These are phyloP conservation scores for Perca flavescens DNA, from an alignment of 2,113 vertebrate species.

Conservation along the genomic window DNA sequence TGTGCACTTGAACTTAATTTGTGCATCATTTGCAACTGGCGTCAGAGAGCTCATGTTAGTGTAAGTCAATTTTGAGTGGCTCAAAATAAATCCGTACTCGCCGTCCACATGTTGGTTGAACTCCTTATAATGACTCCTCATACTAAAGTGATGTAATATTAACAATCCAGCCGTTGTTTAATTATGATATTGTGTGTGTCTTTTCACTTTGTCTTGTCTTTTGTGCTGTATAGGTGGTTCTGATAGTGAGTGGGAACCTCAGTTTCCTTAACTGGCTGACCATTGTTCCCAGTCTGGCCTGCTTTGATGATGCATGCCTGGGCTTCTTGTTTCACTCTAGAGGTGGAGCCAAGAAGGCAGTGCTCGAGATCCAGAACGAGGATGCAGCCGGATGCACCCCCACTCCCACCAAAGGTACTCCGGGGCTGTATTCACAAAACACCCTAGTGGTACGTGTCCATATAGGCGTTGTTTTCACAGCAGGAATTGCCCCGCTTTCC, in stretches of 20 bases:
- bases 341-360: constrained; percentile 68
- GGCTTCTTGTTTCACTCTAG: constrained; percentile 83
- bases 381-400: background rate
- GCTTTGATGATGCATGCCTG: constrained; percentile 91
- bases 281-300: constrained; percentile 92
- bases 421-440: background rate
- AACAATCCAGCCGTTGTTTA: background rate
- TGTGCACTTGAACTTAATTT: background rate
- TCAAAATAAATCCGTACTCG: background rate
- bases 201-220: background rate
- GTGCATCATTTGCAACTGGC: background rate
- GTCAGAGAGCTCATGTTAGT: background rate
- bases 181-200: background rate
- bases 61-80: background rate
- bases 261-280: constrained; percentile 99
- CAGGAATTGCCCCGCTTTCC: too few relatives aligned
- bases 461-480: too few relatives aligned
- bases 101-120: background rate
- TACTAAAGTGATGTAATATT: background rate
- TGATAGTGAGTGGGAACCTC: constrained; percentile 94
- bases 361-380: constrained; percentile 77
- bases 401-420: constrained; percentile 75
- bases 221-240: constrained; percentile 80
- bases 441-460: too few relatives aligned
- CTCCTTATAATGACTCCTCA: background rate